These are phyloP conservation scores for Istiophorus platypterus DNA, from an alignment of 2,113 vertebrate species.

Conservation along the genomic window DNA sequence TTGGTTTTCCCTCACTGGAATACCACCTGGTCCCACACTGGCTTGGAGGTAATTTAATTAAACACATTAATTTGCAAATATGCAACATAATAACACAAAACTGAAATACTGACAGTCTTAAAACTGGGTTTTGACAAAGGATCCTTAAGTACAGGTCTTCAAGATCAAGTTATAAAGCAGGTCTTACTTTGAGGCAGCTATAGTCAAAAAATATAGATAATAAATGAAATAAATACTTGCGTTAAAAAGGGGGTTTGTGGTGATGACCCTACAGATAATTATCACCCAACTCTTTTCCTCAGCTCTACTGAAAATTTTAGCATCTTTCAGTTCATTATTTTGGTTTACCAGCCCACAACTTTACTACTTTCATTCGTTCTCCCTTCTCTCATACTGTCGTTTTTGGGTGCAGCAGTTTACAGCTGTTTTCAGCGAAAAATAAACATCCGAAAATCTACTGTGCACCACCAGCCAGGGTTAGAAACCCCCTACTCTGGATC, in stretches of 20 bases:
- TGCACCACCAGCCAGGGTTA: not conserved
- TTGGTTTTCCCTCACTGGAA: no score
- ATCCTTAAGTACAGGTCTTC: no score
- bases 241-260: not conserved
- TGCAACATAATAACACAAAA: no score
- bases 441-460: not conserved
- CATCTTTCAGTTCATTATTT: not conserved
- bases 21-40: no score
- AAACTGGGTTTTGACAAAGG: no score
- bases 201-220: no score
- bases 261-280: not conserved
- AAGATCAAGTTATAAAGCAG: no score
- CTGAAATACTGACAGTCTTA: no score
- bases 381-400: not conserved
- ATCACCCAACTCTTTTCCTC: not conserved
- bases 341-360: not conserved
- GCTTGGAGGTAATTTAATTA: no score
- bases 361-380: not conserved
- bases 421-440: constrained; percentile 2
- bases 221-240: not conserved
- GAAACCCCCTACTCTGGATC: constrained; percentile 19
- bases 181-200: no score
- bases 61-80: no score
- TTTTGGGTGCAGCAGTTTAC: not conserved
- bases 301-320: not conserved